Base-by-base conservation (phyloP, 2,113 vertebrate genomes). In the Zeus faber region DNA sequence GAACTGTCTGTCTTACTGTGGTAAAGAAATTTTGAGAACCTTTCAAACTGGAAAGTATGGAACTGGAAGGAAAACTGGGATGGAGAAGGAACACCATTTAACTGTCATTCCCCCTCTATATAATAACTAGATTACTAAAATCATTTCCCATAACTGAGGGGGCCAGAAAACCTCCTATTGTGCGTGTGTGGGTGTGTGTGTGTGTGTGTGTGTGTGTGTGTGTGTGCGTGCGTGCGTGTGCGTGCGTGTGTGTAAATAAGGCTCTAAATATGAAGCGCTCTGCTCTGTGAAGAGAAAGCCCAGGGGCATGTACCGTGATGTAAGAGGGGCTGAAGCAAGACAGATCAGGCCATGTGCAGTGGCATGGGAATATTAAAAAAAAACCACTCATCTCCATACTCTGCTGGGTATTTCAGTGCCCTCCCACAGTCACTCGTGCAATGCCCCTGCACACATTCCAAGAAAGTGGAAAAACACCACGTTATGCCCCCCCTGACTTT, bases 301-400 rank as follows among this genome's bases (percentile, higher is more conserved):
- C 18, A 0, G 2, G 48, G 68, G 74, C 70, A 65, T 24, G 58
- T 62, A 70, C 60, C 40, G 18, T 78, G 77, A 85, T 81, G 76
- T 77, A 74, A 84, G 52, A 65, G 51, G 52, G 62, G 55, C 65
- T 62, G 67, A 67, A 72, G 71, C 59, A 37, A 71, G 55, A 60
- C 71, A 61, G 75, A 80, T 72, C 49, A 25, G 65, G 46, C 64
- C 79, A 60, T 64, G 67, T 78, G 70, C 48, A 54, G n/a, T n/a
- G n/a, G n/a, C n/a, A n/a, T n/a, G n/a, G n/a, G n/a, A n/a, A n/a
- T n/a, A n/a, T n/a, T n/a, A n/a, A n/a, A n/a, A n/a, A 67, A 47
- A 62, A 67, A 66, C 57, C 57, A 26, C 74, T 62, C 40, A 44
- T 66, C 62, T 44, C 31, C 31, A 8, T 33, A 8, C 31, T 3